Percentiles rank a stretch among this genome's conserved stretches.
Evolutionary conservation across 2,113 vertebrate species (phyloP).

Genomic region (Channa argus): DNA sequence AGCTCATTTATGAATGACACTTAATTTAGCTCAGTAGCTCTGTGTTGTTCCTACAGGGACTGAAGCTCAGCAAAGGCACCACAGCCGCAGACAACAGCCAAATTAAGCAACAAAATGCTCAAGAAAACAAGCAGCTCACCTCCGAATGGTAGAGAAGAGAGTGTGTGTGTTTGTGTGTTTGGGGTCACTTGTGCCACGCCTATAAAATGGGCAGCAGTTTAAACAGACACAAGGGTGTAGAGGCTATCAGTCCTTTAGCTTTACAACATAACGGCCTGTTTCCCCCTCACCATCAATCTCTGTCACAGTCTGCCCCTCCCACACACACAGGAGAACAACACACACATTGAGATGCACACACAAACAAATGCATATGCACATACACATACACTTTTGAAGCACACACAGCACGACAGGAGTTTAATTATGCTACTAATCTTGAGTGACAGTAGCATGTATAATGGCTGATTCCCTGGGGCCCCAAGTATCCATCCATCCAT

Average conservation of each 20-base stretch:
- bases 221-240: conserved; percentile 72
- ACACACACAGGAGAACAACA: conserved; percentile 50
- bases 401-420: conserved; percentile 60
- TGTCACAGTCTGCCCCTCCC: conserved; percentile 72
- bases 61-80: conserved; percentile 35
- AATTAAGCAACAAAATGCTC: conserved; percentile 8
- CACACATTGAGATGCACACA: conserved; percentile 21
- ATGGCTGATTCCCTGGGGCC: conserved; percentile 74
- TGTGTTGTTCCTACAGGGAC: conserved; percentile 28
- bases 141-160: conserved; percentile 23
- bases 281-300: conserved; percentile 77
- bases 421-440: conserved; percentile 82
- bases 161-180: conserved; percentile 7
- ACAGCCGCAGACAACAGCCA: neutral
- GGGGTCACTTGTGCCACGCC: conserved; percentile 63
- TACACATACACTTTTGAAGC: conserved; percentile 29
- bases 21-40: conserved; percentile 38
- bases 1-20: conserved; percentile 54
- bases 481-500: conserved; percentile 68
- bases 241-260: conserved; percentile 75
- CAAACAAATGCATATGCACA: conserved; percentile 30
- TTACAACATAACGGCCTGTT: conserved; percentile 72
- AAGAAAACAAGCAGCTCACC: conserved; percentile 28
- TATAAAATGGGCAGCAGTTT: conserved; percentile 58
- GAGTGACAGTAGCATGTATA: conserved; percentile 80